These are phyloP conservation scores for Phymastichus coffea DNA, from an alignment of 1,140 invertebrate genomes.

Conservation along the genomic window DNA sequence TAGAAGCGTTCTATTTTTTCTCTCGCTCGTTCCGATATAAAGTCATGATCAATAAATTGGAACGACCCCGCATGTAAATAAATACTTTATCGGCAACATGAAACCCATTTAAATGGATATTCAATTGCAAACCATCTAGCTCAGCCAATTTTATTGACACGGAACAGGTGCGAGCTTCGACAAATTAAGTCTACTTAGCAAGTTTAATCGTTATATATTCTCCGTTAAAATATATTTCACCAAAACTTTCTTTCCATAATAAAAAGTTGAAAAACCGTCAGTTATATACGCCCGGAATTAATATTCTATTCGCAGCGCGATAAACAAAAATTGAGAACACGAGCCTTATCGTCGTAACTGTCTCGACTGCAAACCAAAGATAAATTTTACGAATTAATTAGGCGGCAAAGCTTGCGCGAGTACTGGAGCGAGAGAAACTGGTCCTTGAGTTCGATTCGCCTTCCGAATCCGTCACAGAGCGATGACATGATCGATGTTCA, in stretches of 20 bases:
- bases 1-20: too few relatives aligned
- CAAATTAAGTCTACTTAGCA: conserved; percentile 7
- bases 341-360: conserved; percentile 34
- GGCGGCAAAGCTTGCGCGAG: conserved; percentile 18
- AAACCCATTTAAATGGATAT: too few relatives aligned
- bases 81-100: too few relatives aligned
- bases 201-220: conserved; percentile 3
- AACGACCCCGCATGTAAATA: too few relatives aligned
- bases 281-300: conserved; percentile 23
- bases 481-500: conserved; percentile 13
- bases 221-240: background rate
- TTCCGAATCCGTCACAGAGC: conserved; percentile 28
- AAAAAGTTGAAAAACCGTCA: background rate
- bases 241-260: background rate
- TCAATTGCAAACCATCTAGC: too few relatives aligned
- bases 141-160: too few relatives aligned
- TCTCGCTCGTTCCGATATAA: too few relatives aligned
- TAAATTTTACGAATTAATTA: conserved; percentile 49
- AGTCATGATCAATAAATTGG: too few relatives aligned
- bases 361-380: conserved; percentile 32
- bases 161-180: background rate
- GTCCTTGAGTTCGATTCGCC: conserved; percentile 16
- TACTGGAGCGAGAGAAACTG: background rate
- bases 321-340: conserved; percentile 38
- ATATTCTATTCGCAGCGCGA: conserved; percentile 39